Base-by-base conservation (phyloP, 2,888 invertebrate species). In the Drosophila lacicola region DNA sequence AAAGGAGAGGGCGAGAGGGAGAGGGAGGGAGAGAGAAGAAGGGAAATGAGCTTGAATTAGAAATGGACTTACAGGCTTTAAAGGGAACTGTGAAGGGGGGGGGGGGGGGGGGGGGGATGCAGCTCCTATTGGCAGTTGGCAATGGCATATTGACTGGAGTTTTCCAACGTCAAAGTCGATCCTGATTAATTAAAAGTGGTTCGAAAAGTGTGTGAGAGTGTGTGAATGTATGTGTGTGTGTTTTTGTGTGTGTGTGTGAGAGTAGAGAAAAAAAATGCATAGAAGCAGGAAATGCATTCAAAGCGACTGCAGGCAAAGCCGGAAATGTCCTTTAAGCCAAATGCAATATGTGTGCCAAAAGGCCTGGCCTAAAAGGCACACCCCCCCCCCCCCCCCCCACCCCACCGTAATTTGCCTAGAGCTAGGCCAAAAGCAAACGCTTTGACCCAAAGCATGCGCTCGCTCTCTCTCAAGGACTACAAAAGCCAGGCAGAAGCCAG, bases 151-250 rank as follows among this genome's bases (percentile, higher is more conserved):
- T 72, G 73, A 72, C 50, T 61, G 57, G 36, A 74, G 72, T 83
- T 83, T 77, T 67, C 72, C 33, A 72, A 70, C 66, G 78, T 57
- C 69, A 80, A 84, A 87, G 78, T 81, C 84, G 82, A 89, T 88
- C 68, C 84, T 88, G 83, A 88, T 84, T 88, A 84, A 88, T 84
- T 89, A 87, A 84, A 81, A 84, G 82, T 82, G 65, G 65, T 70
- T 62, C 69, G 64, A 54, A 42, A 45, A 44, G 54, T 13, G 17
- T 45, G 42, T 33, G 33, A 37, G 37, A 14, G 41, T 6, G 19
- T 19, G 14, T 50, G 42, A 14, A 17, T 17, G 17, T 17, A 17
- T 41, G 17, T 46, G 54, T 37, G 8, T 36, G 4, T 44, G 19
- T 13, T 33, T 44, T 42, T 21, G 33, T 58, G 45, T 37, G 34